These are phyloP conservation scores for Drosophila demipolita DNA, from an alignment of 2,888 invertebrate genomes.

Conservation along the genomic window DNA sequence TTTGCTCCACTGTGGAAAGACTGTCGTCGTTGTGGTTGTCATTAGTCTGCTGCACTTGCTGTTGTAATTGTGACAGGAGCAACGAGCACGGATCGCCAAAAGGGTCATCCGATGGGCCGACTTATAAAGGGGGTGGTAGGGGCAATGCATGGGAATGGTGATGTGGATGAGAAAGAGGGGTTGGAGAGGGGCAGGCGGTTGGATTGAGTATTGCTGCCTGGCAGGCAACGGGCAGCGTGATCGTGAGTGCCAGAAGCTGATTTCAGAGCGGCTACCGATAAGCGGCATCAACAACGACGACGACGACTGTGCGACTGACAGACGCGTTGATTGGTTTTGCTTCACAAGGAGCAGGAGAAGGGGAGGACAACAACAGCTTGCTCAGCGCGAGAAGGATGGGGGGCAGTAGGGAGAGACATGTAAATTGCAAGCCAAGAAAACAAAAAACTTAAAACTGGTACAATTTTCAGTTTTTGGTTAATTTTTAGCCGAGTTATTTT, in stretches of 20 bases:
- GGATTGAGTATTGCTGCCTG: constrained; percentile 11
- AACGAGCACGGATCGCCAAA: constrained; percentile 77
- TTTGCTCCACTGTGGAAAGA: constrained; percentile 45
- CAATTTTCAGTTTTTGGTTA: constrained; percentile 57
- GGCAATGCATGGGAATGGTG: neutral
- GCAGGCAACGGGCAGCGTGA: constrained; percentile 45
- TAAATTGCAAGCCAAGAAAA: constrained; percentile 71
- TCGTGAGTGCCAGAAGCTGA: constrained; percentile 84
- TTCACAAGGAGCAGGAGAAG: constrained; percentile 19
- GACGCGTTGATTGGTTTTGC: constrained; percentile 83
- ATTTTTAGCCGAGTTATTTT: constrained; percentile 35
- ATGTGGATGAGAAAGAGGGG: neutral
- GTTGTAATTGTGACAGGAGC: constrained; percentile 82
- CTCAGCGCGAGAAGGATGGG: neutral
- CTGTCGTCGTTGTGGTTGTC: constrained; percentile 67
- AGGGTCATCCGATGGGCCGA: constrained; percentile 50
- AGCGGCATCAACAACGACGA: constrained; percentile 58
- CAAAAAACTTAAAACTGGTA: constrained; percentile 57
- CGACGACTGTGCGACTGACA: constrained; percentile 67
- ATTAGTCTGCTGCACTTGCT: constrained; percentile 78
- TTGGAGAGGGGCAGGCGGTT: neutral
- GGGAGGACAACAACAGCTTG: neutral
- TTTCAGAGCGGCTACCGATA: constrained; percentile 81
- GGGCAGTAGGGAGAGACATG: constrained; percentile 67
- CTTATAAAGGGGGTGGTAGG: constrained; percentile 9